Evolutionary conservation across 2,888 invertebrate species (phyloP), one percentile per base, ranked within the genome.

Genomic region (Cyclophora albipunctata): DNA sequence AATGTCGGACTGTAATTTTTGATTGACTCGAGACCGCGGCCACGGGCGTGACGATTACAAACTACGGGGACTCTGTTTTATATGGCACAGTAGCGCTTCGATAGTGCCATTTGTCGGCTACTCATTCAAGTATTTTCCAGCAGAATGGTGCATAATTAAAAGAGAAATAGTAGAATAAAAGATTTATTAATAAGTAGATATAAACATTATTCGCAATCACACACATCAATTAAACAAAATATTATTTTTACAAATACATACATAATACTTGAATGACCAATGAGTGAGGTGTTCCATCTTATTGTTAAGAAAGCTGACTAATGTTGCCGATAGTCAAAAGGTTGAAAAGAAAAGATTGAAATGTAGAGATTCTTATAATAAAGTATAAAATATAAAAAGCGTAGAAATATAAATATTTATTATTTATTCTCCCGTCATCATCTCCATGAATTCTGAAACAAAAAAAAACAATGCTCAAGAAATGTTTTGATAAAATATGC

Each of bases 371-470:
- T 75, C 73, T 82, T 85, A 82, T 84, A 67, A 79, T 78, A 78
- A 78, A 66, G 75, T 59, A 66, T 74, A 81, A 77, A 69, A 75
- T 74, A 77, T 76, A 81, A 71, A 79, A 76, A 73, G 70, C 68
- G 62, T 71, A 66, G 62, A 71, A 71, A 62, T 70, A 73, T 20
- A 33, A 34, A 33, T 55, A 69, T 63, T 20, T 37, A 37, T 37
- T 37, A 70, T 77, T 92, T 94, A 95, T 93, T 96, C 95, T 84
- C 96, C 96, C 61, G 96, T 96, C 96, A 96, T 96, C 96, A 96
- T 96, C 85, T 96, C 96, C 96, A 96, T 96, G 90, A 96, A 96
- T 91, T 96, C 96, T 96, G 92, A 63, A 93, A 94, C 78, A 86
- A 83, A 46, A 4, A 49, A 51, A 50, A 42, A 54, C 45, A 53